phyloP scores from a whole-genome alignment of 2,797 vertebrate species.

The Lepilemur septentrionalis region DNA sequence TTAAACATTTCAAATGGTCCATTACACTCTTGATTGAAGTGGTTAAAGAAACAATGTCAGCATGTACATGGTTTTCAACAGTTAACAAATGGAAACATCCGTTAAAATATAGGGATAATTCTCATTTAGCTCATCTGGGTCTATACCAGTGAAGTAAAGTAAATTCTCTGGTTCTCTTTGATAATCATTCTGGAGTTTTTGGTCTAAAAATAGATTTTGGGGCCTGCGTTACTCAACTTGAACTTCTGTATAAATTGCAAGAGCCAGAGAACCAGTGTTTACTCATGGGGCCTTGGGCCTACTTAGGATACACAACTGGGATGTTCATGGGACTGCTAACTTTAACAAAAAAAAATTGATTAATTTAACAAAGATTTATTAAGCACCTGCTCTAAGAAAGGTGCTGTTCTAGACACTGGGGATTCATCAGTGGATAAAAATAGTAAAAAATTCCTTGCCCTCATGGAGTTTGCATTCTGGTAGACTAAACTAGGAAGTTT shows the following conservation, averaged over 20 bases:
- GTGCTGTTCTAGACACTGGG: not conserved
- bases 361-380: slow-evolving; percentile 1
- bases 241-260: not conserved
- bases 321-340: not conserved
- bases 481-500: not conserved
- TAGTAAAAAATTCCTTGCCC: not conserved
- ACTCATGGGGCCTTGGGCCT: not conserved
- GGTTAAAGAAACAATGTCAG: slow-evolving; percentile 1
- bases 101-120: not conserved
- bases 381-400: slow-evolving; percentile 5
- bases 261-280: not conserved
- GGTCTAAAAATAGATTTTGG: slow-evolving; percentile 54
- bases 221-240: slow-evolving; percentile 50
- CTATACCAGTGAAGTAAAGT: not conserved
- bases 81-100: slow-evolving; percentile 5
- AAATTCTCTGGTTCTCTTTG: slow-evolving; percentile 34
- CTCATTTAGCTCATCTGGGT: not conserved
- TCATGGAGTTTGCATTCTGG: not conserved
- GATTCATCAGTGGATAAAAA: not conserved
- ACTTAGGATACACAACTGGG: not conserved
- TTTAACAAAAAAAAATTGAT: not conserved
- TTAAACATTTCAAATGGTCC: slow-evolving; percentile 30
- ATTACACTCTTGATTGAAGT: slow-evolving; percentile 46
- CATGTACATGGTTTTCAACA: slow-evolving; percentile 7
- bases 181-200: slow-evolving; percentile 28